Evolutionary conservation across 1,140 invertebrate species (phyloP), one percentile per base, ranked within the genome.

Genomic region (Tenebrio molitor): DNA sequence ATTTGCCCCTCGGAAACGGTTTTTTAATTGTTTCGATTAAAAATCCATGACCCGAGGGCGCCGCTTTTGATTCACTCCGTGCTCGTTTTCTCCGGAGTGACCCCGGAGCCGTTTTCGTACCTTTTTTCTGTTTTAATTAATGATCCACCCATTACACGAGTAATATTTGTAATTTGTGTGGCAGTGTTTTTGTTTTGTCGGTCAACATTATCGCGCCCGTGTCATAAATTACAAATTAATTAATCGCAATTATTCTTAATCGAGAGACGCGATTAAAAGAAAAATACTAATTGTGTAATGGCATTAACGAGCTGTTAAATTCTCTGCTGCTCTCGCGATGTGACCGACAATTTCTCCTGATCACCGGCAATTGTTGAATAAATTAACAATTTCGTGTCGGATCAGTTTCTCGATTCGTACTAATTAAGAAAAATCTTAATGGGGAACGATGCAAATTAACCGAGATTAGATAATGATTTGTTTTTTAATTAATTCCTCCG

Each of bases 1-100:
- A 41, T 42, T 66, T 66, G 64, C 23, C 36, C 39, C 17, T 12
- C 36, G 17, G 50, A 58, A 58, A 58, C 50, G 50, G 19, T 58
- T 58, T 58, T 58, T 58, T 58, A 58, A 58, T 58, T 58, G 50
- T 58, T 58, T 58, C 50, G 50, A 58, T 58, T 58, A 58, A 58
- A 58, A 58, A 58, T 29, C 3, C 29, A 5, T 29, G 3, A 23
- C 50, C 29, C 10, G 21, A 15, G 50, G 50, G 50, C 50, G 21
- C 50, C 23, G 50, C 44, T 50, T 50, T 50, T 50, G 44, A 50
- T 50, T 50, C 44, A 21, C 8, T 50, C n/a, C 44, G 16, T 50
- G 6, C 5, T 50, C 17, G 1, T 50, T 21, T 50, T 19, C 2
- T 17, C 10, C 17, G 17, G n/a, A 29, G 25, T 3, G 3, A 29